Conservation (phyloP, 2,888 invertebrate species). For the Dichetophora obliterata region DNA sequence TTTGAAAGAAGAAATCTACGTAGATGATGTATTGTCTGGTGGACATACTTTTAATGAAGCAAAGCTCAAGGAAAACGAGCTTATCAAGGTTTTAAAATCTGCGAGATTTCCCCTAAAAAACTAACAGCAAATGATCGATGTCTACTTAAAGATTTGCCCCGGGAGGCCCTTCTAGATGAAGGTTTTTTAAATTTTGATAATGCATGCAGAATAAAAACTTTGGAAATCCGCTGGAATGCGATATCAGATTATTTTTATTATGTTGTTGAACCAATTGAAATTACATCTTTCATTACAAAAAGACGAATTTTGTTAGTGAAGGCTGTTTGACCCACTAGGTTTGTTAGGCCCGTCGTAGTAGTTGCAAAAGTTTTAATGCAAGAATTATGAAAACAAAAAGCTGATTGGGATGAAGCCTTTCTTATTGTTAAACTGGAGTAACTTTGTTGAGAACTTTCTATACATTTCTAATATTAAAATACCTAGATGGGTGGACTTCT, state of each 20-base stretch:
- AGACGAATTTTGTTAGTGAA: conserved; percentile 20
- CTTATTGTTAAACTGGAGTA: conserved; percentile 1
- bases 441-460: conserved; percentile 7
- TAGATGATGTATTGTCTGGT: conserved; percentile 42
- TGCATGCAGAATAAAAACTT: not conserved
- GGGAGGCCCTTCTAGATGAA: too few species aligned
- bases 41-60: not conserved
- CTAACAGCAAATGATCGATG: conserved; percentile 14
- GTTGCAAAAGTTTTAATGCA: conserved; percentile 33
- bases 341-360: conserved; percentile 29
- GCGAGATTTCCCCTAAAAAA: not conserved
- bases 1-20: conserved; percentile 45
- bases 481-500: not conserved
- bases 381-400: conserved; percentile 32
- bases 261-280: conserved; percentile 7
- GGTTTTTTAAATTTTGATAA: not conserved
- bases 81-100: not conserved
- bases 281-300: conserved; percentile 13
- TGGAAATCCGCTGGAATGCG: not conserved
- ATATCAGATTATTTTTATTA: not conserved
- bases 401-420: conserved; percentile 14
- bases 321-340: conserved; percentile 35
- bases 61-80: conserved; percentile 2
- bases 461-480: not conserved
- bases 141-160: conserved; percentile 4